Percentiles rank a stretch among this genome's conserved stretches.
Conservation (phyloP, 2,888 invertebrate species). For the Drosophila kambysellisi region DNA sequence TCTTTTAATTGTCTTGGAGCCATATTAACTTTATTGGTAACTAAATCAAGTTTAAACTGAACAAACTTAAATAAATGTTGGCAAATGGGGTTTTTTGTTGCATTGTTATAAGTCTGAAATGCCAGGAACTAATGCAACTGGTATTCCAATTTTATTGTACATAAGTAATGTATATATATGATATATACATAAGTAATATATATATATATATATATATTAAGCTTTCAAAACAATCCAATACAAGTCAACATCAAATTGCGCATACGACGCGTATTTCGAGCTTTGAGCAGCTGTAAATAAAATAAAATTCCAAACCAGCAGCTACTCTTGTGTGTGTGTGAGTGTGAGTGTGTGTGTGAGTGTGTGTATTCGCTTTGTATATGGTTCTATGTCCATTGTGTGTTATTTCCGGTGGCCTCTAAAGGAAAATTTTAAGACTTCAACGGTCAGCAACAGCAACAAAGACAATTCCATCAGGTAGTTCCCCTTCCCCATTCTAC, state of each 20-base stretch:
- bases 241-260: constrained; percentile 57
- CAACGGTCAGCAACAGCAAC: constrained; percentile 52
- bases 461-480: constrained; percentile 52
- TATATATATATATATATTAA: no score
- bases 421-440: constrained; percentile 78
- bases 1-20: not conserved
- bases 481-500: constrained; percentile 32
- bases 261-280: constrained; percentile 61
- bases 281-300: constrained; percentile 64
- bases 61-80: not conserved
- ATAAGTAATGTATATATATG: not conserved
- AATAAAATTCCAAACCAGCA: constrained; percentile 25
- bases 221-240: constrained; percentile 33
- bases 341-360: constrained; percentile 27
- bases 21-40: not conserved
- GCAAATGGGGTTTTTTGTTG: not conserved
- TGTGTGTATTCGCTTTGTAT: constrained; percentile 16
- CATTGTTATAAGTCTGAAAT: not conserved
- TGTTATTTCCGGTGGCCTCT: constrained; percentile 69
- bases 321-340: constrained; percentile 20
- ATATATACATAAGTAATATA: not conserved
- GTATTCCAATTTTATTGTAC: not conserved
- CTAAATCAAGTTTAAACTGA: not conserved
- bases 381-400: constrained; percentile 54
- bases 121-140: not conserved